A percentile compares a stretch with the other conserved stretches of the same genome.
These are phyloP conservation scores for Eupithecia tripunctaria DNA, from an alignment of 2,888 invertebrate genomes.

Conservation along the genomic window DNA sequence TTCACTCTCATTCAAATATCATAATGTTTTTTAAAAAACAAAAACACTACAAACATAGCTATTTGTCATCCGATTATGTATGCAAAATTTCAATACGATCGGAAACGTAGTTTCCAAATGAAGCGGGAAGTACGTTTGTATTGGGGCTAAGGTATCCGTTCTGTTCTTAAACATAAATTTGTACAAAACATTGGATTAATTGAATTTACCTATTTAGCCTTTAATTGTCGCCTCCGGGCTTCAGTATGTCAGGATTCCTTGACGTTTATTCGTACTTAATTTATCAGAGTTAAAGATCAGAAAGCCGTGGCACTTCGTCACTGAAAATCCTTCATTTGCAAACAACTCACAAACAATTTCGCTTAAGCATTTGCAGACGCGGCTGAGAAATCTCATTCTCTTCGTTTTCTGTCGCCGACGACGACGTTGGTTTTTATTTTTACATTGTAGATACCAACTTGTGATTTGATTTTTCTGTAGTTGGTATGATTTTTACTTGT, in stretches of 20 bases:
- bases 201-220: neutral
- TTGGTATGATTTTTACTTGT: conserved; percentile 11
- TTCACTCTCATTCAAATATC: too few relatives aligned
- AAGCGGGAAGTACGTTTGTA: too few relatives aligned
- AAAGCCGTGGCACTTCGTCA: conserved; percentile 17
- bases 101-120: too few relatives aligned
- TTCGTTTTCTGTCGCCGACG: conserved; percentile 73
- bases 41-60: too few relatives aligned
- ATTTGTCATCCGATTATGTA: too few relatives aligned
- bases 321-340: conserved; percentile 45
- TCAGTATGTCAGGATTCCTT: neutral
- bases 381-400: conserved; percentile 67
- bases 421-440: conserved; percentile 54
- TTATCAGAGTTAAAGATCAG: conserved; percentile 5
- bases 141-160: too few relatives aligned
- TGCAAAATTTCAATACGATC: too few relatives aligned
- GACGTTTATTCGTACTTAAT: neutral
- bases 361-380: conserved; percentile 67
- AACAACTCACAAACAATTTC: conserved; percentile 67
- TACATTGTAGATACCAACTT: conserved; percentile 31
- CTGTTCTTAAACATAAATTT: too few relatives aligned
- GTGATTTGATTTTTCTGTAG: conserved; percentile 1
- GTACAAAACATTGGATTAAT: neutral
- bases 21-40: too few relatives aligned
- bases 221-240: neutral